Evolutionary conservation across 2,113 vertebrate genomes (phyloP).

Genomic region (Amphiprion percula): DNA sequence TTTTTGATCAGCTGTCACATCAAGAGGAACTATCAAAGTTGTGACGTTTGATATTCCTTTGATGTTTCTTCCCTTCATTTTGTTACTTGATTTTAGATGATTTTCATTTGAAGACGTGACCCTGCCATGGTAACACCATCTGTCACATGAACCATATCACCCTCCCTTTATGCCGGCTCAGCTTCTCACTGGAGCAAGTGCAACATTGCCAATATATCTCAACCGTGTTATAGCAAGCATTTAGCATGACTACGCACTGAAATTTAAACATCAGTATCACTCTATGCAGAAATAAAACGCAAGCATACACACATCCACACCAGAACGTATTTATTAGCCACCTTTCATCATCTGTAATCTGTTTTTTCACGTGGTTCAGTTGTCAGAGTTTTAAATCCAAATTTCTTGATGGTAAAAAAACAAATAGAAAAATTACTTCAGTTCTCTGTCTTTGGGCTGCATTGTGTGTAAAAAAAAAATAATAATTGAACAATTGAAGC

Average conservation of each 20-base stretch:
- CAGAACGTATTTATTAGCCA: conserved; percentile 60
- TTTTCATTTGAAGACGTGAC: conserved; percentile 64
- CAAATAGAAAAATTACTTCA: conserved; percentile 82
- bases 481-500: conserved; percentile 73
- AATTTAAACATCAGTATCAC: conserved; percentile 19
- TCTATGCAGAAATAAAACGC: conserved; percentile 27
- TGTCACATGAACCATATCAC: conserved; percentile 62
- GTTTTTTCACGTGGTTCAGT: conserved; percentile 92
- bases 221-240: conserved; percentile 21
- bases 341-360: conserved; percentile 77
- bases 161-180: conserved; percentile 44
- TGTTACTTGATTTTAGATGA: conserved; percentile 6
- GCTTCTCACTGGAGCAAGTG: conserved; percentile 60
- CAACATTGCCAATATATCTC: conserved; percentile 51
- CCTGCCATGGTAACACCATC: conserved; percentile 71
- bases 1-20: conserved; percentile 46
- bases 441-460: conserved; percentile 89
- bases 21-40: conserved; percentile 62
- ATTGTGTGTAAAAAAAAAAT: conserved; percentile 80
- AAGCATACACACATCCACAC: conserved; percentile 41
- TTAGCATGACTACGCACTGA: conserved; percentile 14
- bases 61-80: conserved; percentile 42
- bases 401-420: conserved; percentile 43
- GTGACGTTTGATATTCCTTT: conserved; percentile 51
- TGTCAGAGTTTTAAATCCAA: conserved; percentile 85